phyloP scores from a whole-genome alignment of 1,140 invertebrate species.

The Papilio glaucus region DNA sequence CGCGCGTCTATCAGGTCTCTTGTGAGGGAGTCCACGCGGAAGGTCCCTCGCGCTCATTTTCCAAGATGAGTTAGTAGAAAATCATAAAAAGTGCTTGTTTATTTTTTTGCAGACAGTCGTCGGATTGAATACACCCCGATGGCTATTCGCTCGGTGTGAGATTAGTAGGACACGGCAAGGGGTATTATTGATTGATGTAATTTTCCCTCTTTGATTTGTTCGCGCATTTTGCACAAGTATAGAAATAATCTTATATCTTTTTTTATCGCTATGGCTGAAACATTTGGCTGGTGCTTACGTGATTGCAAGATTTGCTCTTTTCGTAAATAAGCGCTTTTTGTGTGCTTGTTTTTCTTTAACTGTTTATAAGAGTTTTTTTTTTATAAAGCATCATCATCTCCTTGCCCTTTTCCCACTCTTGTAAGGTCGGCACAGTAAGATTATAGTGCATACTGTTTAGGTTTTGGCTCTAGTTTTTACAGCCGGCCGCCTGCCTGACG shows the following conservation, averaged over 20 bases:
- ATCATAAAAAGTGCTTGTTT: conserved; percentile 53
- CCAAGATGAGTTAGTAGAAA: conserved; percentile 52
- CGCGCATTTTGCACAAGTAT: conserved; percentile 48
- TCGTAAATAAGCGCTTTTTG: neutral
- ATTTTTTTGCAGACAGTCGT: conserved; percentile 41
- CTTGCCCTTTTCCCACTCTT: too few species aligned
- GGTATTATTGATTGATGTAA: conserved; percentile 67
- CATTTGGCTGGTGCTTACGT: conserved; percentile 10
- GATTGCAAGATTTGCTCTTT: conserved; percentile 22
- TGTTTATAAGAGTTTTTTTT: neutral
- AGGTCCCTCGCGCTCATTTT: conserved; percentile 60
- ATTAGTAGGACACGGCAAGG: conserved; percentile 52
- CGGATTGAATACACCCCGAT: conserved; percentile 52
- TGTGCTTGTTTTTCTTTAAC: conserved; percentile 6
- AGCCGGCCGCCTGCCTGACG: too few species aligned
- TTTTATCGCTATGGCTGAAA: conserved; percentile 19
- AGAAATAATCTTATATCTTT: conserved; percentile 29
- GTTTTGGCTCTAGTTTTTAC: too few species aligned
- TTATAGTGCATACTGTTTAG: too few species aligned
- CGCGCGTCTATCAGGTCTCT: conserved; percentile 59
- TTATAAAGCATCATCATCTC: too few species aligned
- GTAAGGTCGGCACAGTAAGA: too few species aligned
- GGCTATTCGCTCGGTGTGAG: conserved; percentile 49
- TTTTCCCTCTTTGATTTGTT: conserved; percentile 53
- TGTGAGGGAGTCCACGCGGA: conserved; percentile 59